These are phyloP conservation scores for Myripristis murdjan DNA, from an alignment of 2,797 vertebrate species.

Conservation along the genomic window DNA sequence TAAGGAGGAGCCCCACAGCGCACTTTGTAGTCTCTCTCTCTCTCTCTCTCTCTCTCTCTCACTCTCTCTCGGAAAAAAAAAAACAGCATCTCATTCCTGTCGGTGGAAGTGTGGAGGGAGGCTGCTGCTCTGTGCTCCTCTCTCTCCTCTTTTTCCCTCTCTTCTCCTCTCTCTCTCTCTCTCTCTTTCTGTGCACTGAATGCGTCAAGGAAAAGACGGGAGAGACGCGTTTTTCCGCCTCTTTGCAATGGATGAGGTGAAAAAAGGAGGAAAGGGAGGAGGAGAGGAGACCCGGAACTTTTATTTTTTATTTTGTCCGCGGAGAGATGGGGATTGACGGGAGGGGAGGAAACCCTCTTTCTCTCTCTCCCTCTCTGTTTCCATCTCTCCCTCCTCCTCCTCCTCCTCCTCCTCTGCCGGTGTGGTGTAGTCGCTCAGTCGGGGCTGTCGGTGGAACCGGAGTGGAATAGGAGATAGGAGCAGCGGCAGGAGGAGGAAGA, in stretches of 20 bases:
- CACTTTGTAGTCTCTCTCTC: constrained; percentile 78
- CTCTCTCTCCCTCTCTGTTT: constrained; percentile 12
- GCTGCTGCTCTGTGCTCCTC: constrained; percentile 24
- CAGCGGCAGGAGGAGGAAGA: too few relatives aligned
- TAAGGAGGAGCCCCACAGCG: constrained; percentile 89
- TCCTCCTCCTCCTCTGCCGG: constrained; percentile 18
- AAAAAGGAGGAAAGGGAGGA: constrained; percentile 26
- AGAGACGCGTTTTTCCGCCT: constrained; percentile 21
- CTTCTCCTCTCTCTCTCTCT: constrained; percentile 7
- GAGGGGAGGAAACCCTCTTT: constrained; percentile 71
- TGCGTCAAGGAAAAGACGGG: constrained; percentile 14
- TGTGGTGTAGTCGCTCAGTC: constrained; percentile 43
- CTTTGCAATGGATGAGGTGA: constrained; percentile 50
- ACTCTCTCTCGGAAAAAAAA: too few relatives aligned
- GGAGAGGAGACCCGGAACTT: constrained; percentile 70
- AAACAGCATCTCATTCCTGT: constrained; percentile 63
- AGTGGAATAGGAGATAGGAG: constrained; percentile 65
- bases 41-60: too few relatives aligned
- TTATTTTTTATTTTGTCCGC: constrained; percentile 51
- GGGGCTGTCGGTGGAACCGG: constrained; percentile 47
- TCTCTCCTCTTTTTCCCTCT: neutral
- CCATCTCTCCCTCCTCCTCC: too few relatives aligned
- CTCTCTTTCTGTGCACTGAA: constrained; percentile 8
- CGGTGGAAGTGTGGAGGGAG: constrained; percentile 64
- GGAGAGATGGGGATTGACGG: constrained; percentile 54